Evolutionary conservation across 2,797 vertebrate species (phyloP).

Genomic region (Limnodromus scolopaceus): DNA sequence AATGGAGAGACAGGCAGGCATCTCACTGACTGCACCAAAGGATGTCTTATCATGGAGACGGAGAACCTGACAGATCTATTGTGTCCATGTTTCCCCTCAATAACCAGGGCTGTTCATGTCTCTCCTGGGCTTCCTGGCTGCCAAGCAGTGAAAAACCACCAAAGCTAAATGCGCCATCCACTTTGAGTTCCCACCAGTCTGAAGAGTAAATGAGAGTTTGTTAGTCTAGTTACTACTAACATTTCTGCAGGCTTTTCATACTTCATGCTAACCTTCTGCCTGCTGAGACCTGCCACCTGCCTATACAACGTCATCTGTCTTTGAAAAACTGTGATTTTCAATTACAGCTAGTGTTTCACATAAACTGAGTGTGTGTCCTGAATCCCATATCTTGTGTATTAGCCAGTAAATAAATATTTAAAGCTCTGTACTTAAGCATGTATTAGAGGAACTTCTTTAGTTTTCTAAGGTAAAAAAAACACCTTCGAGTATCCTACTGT

Average conservation of each 20-base stretch:
- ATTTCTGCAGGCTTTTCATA: neutral
- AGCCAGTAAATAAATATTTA: neutral
- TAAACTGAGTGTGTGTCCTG: neutral
- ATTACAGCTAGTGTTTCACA: neutral
- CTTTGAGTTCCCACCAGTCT: neutral
- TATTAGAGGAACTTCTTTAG: neutral
- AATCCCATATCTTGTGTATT: neutral
- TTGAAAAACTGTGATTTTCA: neutral
- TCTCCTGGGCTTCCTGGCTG: constrained; percentile 1
- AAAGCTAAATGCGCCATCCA: neutral
- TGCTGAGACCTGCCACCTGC: neutral
- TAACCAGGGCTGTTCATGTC: neutral
- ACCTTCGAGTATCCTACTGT: neutral
- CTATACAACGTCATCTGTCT: neutral
- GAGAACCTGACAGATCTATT: constrained; percentile 3
- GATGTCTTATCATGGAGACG: neutral
- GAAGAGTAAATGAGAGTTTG: neutral
- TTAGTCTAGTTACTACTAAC: neutral
- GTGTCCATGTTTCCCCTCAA: neutral
- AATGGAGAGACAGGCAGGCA: neutral
- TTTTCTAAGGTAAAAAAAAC: neutral
- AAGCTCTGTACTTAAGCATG: neutral
- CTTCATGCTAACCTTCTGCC: neutral
- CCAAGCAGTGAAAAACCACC: neutral
- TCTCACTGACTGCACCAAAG: neutral